phyloP scores from a whole-genome alignment of 2,797 vertebrate genomes.

The Sebastes nivosus region DNA sequence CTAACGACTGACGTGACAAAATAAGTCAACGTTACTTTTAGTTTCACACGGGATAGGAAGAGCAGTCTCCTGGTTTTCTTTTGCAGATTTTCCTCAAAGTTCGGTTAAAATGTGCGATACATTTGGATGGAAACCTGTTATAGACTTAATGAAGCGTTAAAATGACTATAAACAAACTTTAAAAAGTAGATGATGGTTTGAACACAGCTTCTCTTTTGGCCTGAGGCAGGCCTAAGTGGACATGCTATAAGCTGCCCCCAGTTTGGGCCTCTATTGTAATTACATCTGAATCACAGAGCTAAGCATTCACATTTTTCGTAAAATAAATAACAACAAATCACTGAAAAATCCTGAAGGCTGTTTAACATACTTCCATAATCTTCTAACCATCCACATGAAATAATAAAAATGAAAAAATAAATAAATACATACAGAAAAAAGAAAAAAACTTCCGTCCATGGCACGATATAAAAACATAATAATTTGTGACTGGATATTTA shows the following conservation, averaged over 20 bases:
- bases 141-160: not conserved
- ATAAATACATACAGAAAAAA: no score
- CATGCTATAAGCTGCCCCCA: not conserved
- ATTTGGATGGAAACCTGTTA: no score
- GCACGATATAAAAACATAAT: fast-evolving
- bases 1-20: no score
- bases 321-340: not conserved
- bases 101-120: no score
- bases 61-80: no score
- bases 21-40: no score
- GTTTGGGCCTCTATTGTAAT: not conserved
- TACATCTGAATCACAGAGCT: not conserved
- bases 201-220: not conserved
- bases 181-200: not conserved
- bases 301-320: not conserved
- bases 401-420: not conserved
- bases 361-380: not conserved
- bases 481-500: not conserved
- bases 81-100: no score
- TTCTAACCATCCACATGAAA: not conserved
- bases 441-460: no score
- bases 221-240: not conserved
- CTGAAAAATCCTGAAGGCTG: not conserved
- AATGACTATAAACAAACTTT: not conserved
- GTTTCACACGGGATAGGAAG: no score